These are phyloP conservation scores for Temnothorax ravouxi DNA, from an alignment of 2,888 invertebrate species.

Conservation along the genomic window DNA sequence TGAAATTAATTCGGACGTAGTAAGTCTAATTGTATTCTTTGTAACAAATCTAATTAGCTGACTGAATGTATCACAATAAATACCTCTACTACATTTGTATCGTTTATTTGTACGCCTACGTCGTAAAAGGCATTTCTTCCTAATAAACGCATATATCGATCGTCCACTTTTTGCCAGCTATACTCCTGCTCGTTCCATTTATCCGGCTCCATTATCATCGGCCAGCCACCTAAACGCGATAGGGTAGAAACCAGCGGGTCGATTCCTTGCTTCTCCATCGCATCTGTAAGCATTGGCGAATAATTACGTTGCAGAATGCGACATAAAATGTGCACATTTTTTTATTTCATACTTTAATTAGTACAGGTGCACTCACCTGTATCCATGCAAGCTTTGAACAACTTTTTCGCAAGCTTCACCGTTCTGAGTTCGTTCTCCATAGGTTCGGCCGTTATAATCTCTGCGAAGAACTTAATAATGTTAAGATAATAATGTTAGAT, in stretches of 20 bases:
- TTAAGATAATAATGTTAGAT: neutral
- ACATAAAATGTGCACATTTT: neutral
- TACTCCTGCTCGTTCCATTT: conserved; percentile 74
- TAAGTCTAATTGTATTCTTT: neutral
- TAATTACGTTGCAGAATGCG: neutral
- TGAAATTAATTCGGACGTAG: neutral
- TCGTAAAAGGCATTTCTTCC: conserved; percentile 58
- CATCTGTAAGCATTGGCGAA: neutral
- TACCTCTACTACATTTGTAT: neutral
- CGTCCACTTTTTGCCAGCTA: conserved; percentile 75
- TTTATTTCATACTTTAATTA: neutral
- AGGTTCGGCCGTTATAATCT: neutral
- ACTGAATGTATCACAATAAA: neutral
- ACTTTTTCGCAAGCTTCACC: neutral
- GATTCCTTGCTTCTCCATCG: conserved; percentile 63
- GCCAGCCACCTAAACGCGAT: conserved; percentile 76
- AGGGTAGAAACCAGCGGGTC: conserved; percentile 73
- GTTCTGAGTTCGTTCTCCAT: neutral
- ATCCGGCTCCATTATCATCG: conserved; percentile 73
- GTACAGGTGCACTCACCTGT: neutral
- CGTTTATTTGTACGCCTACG: neutral
- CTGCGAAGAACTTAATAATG: neutral
- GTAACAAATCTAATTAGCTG: neutral
- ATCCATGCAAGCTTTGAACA: neutral
- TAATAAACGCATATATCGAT: conserved; percentile 66